A percentile compares a stretch with the other conserved stretches of the same genome.
Conservation (phyloP, 2,113 vertebrate species). For the Phaethornis superciliosus region DNA sequence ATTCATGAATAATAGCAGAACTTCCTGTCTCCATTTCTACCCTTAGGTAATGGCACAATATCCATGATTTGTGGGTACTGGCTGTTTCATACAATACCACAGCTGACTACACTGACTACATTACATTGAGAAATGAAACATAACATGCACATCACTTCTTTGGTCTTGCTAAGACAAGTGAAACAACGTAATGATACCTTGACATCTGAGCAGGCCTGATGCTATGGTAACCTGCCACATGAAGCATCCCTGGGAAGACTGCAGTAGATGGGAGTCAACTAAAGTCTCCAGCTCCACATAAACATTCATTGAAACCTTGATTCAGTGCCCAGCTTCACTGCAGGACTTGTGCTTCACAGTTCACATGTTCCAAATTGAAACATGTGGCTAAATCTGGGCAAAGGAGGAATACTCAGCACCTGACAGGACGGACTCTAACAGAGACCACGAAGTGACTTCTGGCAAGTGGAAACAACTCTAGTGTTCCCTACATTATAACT, state of each 20-base stretch:
- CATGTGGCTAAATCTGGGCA: background rate
- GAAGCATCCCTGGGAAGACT: background rate
- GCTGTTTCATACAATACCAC: background rate
- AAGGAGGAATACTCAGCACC: background rate
- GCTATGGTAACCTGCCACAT: background rate
- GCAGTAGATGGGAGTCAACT: background rate
- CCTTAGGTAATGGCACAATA: background rate
- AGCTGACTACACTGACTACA: background rate
- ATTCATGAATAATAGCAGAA: background rate
- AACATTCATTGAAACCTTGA: background rate
- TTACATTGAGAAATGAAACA: background rate
- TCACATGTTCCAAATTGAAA: background rate
- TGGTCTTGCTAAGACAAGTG: background rate
- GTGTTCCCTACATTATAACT: background rate
- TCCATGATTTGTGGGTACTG: background rate
- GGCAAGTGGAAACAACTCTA: background rate
- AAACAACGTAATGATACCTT: background rate
- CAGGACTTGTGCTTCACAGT: background rate
- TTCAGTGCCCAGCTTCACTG: background rate
- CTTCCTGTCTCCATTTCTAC: constrained; percentile 1
- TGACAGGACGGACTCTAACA: background rate
- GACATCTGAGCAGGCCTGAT: background rate
- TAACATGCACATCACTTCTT: background rate
- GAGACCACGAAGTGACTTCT: background rate
- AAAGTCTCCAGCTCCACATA: background rate